phyloP scores from a whole-genome alignment of 2,113 vertebrate species.

The Stomatorhinus ivindoensis region DNA sequence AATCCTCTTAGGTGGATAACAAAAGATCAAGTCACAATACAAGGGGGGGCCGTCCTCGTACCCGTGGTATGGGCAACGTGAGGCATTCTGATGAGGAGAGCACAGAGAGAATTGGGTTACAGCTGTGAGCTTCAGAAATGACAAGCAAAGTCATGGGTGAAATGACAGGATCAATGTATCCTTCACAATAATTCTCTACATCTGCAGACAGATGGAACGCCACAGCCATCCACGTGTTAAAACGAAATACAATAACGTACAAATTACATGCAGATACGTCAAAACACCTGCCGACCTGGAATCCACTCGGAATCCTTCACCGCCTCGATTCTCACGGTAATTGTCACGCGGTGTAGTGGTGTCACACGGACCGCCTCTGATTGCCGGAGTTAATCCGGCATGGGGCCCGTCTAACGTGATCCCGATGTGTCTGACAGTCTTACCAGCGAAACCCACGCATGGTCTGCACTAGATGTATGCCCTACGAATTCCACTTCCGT shows the following conservation, averaged over 20 bases:
- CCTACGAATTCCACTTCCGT: background rate
- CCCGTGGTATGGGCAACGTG: background rate
- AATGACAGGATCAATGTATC: background rate
- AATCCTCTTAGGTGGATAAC: slow-evolving; percentile 8
- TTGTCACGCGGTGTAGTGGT: background rate
- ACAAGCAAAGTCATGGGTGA: background rate
- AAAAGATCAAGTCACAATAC: slow-evolving; percentile 8
- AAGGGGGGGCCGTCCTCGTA: background rate
- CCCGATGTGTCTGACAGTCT: background rate
- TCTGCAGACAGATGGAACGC: background rate
- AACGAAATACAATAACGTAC: background rate
- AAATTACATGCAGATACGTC: background rate
- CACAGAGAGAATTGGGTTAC: background rate
- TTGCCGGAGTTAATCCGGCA: background rate
- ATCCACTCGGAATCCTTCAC: background rate
- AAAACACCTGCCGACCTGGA: background rate
- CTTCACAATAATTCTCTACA: background rate
- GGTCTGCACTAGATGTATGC: background rate
- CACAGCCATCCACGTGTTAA: background rate
- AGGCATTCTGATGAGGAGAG: background rate
- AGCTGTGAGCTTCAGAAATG: background rate
- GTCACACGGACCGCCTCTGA: background rate
- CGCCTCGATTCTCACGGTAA: background rate
- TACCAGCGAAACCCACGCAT: background rate
- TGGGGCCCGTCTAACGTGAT: background rate